phyloP scores from a whole-genome alignment of 2,113 vertebrate genomes.

The Pimephales promelas region DNA sequence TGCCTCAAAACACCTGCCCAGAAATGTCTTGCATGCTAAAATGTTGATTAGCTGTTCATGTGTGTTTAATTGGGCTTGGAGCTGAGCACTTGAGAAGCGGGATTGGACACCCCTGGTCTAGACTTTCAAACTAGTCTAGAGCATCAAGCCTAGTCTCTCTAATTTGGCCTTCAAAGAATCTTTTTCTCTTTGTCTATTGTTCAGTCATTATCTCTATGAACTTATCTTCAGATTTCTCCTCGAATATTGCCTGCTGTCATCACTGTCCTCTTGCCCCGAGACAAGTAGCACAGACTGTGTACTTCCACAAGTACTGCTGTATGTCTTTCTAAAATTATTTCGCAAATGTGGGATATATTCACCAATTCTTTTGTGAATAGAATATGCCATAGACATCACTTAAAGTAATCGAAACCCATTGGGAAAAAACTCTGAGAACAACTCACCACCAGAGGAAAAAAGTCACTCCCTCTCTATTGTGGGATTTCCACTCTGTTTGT shows the following conservation, averaged over 20 bases:
- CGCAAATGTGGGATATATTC: neutral
- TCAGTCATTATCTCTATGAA: constrained; percentile 41
- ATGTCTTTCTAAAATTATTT: neutral
- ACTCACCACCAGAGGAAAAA: constrained; percentile 9
- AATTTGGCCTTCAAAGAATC: neutral
- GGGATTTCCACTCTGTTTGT: neutral
- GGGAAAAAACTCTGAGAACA: neutral
- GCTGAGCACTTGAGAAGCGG: too few relatives aligned
- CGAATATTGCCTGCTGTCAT: constrained; percentile 67
- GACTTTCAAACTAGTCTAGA: neutral
- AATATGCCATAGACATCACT: neutral
- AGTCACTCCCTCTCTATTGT: constrained; percentile 8
- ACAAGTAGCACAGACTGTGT: constrained; percentile 58
- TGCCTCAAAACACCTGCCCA: too few relatives aligned
- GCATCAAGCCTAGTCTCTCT: neutral
- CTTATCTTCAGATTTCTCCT: constrained; percentile 56
- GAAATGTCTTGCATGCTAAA: too few relatives aligned
- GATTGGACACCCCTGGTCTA: neutral
- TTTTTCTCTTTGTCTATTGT: constrained; percentile 19
- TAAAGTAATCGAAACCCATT: neutral
- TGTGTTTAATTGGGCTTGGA: too few relatives aligned
- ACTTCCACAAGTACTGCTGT: too few relatives aligned
- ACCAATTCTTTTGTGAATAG: neutral
- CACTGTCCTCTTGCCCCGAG: constrained; percentile 58
- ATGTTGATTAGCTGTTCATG: too few relatives aligned